Evolutionary conservation across 2,113 vertebrate genomes (phyloP).

Genomic region (Tragelaphus buxtoni): DNA sequence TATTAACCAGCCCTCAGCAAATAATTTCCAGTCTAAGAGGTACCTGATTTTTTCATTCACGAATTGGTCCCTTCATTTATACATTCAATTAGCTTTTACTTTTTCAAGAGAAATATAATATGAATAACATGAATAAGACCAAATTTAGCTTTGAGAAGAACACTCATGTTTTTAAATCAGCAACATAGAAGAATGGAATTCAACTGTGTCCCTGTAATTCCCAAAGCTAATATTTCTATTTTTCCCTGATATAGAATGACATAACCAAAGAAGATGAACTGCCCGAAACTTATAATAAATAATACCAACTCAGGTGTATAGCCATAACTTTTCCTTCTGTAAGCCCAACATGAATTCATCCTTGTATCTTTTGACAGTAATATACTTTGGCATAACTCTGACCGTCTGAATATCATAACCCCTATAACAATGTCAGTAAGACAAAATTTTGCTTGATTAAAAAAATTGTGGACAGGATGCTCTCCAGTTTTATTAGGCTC

Average conservation of each 20-base stretch:
- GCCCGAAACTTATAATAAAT: no score
- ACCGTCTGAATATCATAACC: no score
- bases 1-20: background rate
- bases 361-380: no score
- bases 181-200: background rate
- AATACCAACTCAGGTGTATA: no score
- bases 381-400: no score
- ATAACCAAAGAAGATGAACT: background rate
- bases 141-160: background rate
- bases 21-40: background rate
- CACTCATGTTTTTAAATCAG: background rate
- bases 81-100: background rate
- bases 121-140: background rate
- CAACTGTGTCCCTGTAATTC: background rate
- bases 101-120: background rate
- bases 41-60: background rate
- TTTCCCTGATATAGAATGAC: background rate
- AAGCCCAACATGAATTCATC: no score
- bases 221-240: background rate
- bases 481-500: background rate
- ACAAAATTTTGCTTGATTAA: background rate
- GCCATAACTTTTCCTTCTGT: no score
- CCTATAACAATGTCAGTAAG: background rate
- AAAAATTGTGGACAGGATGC: background rate
- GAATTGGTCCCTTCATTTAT: background rate